A percentile compares a stretch with the other conserved stretches of the same genome.
These are phyloP conservation scores for pig (Sus scrofa) DNA, from an alignment of 2,113 vertebrate genomes.

Conservation along the genomic window DNA sequence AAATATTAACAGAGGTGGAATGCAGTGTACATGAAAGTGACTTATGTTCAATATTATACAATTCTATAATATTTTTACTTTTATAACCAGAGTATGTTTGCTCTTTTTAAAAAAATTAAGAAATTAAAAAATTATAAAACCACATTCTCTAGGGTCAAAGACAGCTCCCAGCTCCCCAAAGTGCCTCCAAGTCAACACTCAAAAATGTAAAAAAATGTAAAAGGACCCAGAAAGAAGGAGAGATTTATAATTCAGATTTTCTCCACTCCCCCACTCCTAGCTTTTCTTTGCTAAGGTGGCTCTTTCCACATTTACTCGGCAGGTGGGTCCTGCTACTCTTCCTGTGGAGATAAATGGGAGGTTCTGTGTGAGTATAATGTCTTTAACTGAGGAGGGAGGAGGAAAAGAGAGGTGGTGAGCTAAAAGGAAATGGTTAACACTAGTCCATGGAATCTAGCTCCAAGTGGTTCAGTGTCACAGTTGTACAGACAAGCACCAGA, in stretches of 20 bases:
- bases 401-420: background rate
- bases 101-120: background rate
- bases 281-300: background rate
- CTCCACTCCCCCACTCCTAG: background rate
- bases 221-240: background rate
- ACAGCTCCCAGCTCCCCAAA: background rate
- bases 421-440: background rate
- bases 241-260: slow-evolving; percentile 31
- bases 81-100: background rate
- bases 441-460: background rate
- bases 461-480: background rate
- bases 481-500: background rate
- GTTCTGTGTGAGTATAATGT: background rate
- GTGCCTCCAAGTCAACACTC: background rate
- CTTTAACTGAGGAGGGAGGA: background rate
- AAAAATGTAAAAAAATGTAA: slow-evolving; percentile 22
- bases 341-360: background rate
- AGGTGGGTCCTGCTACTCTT: background rate
- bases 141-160: slow-evolving; percentile 1
- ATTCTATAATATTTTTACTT: slow-evolving; percentile 35
- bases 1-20: background rate
- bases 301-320: slow-evolving; percentile 1
- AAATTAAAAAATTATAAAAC: slow-evolving; percentile 54
- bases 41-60: background rate
- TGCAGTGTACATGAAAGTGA: background rate